Evolutionary conservation across 2,797 vertebrate genomes (phyloP).

Genomic region (Notolabrus celidotus): DNA sequence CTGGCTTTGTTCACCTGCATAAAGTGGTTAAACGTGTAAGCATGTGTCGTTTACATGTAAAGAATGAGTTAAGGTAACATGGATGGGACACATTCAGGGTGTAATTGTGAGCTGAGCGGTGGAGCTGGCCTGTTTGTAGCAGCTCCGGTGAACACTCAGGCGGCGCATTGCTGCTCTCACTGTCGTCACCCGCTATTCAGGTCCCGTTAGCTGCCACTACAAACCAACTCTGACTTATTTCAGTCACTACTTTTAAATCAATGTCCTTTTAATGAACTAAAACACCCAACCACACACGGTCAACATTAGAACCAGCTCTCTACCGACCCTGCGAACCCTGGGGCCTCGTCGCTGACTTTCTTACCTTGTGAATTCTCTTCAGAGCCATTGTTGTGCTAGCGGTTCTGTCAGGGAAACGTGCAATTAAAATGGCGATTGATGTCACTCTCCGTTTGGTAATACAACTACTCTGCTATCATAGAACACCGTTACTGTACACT

Average conservation of each 20-base stretch:
- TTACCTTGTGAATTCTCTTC: constrained; percentile 98
- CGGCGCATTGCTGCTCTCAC: constrained; percentile 72
- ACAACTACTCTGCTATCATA: constrained; percentile 67
- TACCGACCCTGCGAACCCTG: constrained; percentile 62
- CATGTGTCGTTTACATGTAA: background rate
- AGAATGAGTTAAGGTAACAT: no score
- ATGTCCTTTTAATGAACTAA: background rate
- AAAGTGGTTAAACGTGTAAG: background rate
- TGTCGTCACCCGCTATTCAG: constrained; percentile 54
- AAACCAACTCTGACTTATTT: background rate
- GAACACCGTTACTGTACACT: constrained; percentile 61
- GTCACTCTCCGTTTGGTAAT: constrained; percentile 70
- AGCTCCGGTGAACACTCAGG: constrained; percentile 36
- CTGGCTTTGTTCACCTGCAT: background rate
- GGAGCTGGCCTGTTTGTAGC: constrained; percentile 51
- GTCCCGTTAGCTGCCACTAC: constrained; percentile 52
- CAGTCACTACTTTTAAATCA: no score
- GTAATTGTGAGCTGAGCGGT: constrained; percentile 2
- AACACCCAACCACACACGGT: background rate
- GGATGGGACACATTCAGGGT: no score
- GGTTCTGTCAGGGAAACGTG: constrained; percentile 88
- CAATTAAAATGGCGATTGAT: constrained; percentile 86
- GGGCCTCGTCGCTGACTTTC: constrained; percentile 82
- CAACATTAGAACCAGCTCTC: constrained; percentile 3
- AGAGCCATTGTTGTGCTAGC: constrained; percentile 94